Conservation (phyloP, 2,797 vertebrate genomes). For the Lacerta bilineata region DNA sequence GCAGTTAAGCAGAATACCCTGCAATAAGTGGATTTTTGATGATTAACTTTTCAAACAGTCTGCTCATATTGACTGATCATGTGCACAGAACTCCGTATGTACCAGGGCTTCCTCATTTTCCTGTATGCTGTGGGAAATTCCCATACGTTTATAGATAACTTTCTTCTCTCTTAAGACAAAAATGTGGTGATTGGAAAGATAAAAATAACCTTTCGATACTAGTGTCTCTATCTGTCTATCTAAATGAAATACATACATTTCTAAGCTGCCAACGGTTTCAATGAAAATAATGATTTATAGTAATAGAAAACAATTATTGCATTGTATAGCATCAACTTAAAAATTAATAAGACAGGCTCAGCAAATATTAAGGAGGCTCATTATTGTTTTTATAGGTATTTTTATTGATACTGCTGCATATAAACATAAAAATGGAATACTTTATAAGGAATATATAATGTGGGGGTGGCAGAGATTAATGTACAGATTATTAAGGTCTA, state of each 20-base stretch:
- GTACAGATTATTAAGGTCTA: slow-evolving; percentile 51
- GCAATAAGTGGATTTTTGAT: neutral
- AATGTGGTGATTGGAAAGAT: neutral
- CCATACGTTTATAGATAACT: neutral
- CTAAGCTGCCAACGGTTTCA: slow-evolving; percentile 77
- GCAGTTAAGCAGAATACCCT: neutral
- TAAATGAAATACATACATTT: slow-evolving; percentile 71
- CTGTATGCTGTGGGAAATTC: neutral
- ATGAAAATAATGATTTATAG: slow-evolving; percentile 67
- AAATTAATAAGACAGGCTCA: slow-evolving; percentile 65
- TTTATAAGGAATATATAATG: slow-evolving; percentile 45
- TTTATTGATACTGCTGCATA: slow-evolving; percentile 63
- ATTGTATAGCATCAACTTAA: slow-evolving; percentile 58
- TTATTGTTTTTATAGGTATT: slow-evolving; percentile 74
- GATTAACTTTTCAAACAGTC: neutral
- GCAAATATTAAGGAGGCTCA: slow-evolving; percentile 65
- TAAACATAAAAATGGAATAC: slow-evolving; percentile 64
- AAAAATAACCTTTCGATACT: slow-evolving; percentile 1
- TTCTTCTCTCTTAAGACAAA: neutral
- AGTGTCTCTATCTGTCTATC: neutral
- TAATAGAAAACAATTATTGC: slow-evolving; percentile 62
- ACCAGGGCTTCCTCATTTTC: neutral
- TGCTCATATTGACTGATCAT: neutral
- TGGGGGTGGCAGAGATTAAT: slow-evolving; percentile 51
- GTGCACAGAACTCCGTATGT: neutral